Percentiles rank a stretch among this genome's conserved stretches.
Evolutionary conservation across 2,797 vertebrate genomes (phyloP).

Genomic region (Rhincodon typus): DNA sequence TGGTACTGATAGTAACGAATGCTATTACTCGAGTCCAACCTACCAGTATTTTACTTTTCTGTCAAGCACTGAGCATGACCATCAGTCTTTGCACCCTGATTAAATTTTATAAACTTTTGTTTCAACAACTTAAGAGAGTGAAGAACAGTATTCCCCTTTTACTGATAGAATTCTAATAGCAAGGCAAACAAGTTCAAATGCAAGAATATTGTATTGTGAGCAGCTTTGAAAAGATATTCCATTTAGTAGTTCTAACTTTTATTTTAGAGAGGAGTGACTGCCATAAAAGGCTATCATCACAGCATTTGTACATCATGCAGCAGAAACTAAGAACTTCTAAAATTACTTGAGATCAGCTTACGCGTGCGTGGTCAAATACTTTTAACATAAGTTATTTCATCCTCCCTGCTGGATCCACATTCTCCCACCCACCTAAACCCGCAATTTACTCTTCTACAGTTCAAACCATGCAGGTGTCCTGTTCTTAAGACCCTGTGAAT

Average conservation of each 20-base stretch:
- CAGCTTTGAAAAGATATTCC: not conserved
- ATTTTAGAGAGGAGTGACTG: not conserved
- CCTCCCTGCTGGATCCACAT: not conserved
- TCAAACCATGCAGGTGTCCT: not conserved
- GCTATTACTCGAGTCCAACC: not conserved
- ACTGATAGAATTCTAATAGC: not conserved
- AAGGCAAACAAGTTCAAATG: not conserved
- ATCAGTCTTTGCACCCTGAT: not conserved
- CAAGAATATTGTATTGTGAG: not conserved
- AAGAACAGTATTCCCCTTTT: not conserved
- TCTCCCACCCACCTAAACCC: conserved; percentile 21
- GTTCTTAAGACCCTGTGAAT: not conserved
- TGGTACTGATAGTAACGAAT: too few relatives aligned
- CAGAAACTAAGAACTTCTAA: not conserved
- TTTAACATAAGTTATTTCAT: not conserved
- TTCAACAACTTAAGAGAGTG: not conserved
- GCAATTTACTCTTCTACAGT: not conserved
- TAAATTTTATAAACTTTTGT: not conserved
- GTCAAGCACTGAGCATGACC: not conserved
- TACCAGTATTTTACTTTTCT: not conserved
- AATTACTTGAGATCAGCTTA: not conserved
- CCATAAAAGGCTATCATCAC: not conserved
- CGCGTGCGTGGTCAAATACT: conserved; percentile 14
- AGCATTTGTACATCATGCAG: not conserved
- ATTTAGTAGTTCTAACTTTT: not conserved